Base-by-base conservation (phyloP, 30 jellyfish, hydroid and myxozoan species). In the Phacellophora camtschatica region DNA sequence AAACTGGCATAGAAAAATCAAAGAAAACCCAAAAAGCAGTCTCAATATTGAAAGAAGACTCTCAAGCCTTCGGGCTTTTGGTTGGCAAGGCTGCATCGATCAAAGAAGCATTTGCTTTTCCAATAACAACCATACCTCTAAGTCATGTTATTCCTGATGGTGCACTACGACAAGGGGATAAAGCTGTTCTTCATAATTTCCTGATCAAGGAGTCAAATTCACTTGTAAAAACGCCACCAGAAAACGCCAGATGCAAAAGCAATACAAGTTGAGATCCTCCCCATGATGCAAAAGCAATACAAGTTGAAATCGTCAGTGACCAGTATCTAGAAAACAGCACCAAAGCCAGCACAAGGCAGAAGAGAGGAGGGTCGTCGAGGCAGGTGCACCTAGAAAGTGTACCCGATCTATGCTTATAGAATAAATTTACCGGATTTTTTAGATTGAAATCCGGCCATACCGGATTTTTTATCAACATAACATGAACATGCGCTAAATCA, bases 191-290 rank as follows among this genome's bases (percentile, higher is more conserved):
- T 64, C 59, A 5, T 4, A 27, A 64, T 64, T 64, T 64, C 78
- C 22, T 64, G 78, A 64, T 64, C 78, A 34, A 64, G 78, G 78
- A 27, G 74, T 64, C 75, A 64, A 23, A 64, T 64, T 64, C 78
- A 64, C 78, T 18, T 11, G 71, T 9, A 56, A 43, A 43, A 43
- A 43, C 57, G 57, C 6, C 57, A 43, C 57, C 57, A 43, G 2
- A 43, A 3, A 56, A 56, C 71, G 71, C 71, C 35, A 56, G 39
- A 56, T 56, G 71, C 31, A 56, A 12, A 23, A 56, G 16, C 22
- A 31, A 56, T 43, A 22, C 22, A 43, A 10, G n/a, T n/a, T n/a
- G n/a, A n/a, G n/a, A n/a, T n/a, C n/a, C n/a, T n/a, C n/a, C n/a
- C n/a, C n/a, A n/a, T n/a, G n/a, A n/a, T n/a, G n/a, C n/a, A n/a